Evolutionary conservation across 64 coral and sea anemone genomes (phyloP).

Genomic region (Astreopora myriophthalma): DNA sequence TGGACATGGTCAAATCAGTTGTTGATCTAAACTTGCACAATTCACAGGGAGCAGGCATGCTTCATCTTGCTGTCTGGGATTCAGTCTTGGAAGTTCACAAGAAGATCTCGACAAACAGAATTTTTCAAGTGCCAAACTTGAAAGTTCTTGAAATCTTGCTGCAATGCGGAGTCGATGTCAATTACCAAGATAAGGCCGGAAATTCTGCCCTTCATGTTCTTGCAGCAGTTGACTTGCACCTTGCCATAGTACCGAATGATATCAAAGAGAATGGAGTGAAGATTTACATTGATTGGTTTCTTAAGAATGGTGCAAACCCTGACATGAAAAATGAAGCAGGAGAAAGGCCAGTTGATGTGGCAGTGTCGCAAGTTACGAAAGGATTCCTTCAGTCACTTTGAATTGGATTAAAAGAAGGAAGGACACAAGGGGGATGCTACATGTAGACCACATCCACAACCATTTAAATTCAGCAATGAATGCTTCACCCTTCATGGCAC

Average conservation of each 20-base stretch:
- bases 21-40: slow-evolving; percentile 49
- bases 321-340: slow-evolving; percentile 44
- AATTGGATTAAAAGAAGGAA: background rate
- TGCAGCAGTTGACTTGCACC: slow-evolving; percentile 13
- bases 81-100: slow-evolving; percentile 57
- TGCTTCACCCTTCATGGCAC: too few relatives aligned
- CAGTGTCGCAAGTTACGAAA: slow-evolving; percentile 34
- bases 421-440: too few relatives aligned
- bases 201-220: slow-evolving; percentile 66
- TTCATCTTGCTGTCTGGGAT: slow-evolving; percentile 71
- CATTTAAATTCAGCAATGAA: too few relatives aligned
- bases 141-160: slow-evolving; percentile 57
- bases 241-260: slow-evolving; percentile 30
- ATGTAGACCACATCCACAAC: too few relatives aligned
- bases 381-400: background rate
- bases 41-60: slow-evolving; percentile 19
- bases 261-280: slow-evolving; percentile 47
- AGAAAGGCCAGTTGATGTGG: slow-evolving; percentile 59
- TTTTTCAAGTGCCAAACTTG: slow-evolving; percentile 43
- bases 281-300: slow-evolving; percentile 14
- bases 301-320: slow-evolving; percentile 49
- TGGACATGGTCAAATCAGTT: slow-evolving; percentile 28
- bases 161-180: slow-evolving; percentile 47
- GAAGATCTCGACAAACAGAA: slow-evolving; percentile 30
- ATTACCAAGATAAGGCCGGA: slow-evolving; percentile 25